Percentiles rank a stretch among this genome's conserved stretches.
Conservation (phyloP, 35 echinoderm and acorn worm species). For the Eucidaris tribuloides region DNA sequence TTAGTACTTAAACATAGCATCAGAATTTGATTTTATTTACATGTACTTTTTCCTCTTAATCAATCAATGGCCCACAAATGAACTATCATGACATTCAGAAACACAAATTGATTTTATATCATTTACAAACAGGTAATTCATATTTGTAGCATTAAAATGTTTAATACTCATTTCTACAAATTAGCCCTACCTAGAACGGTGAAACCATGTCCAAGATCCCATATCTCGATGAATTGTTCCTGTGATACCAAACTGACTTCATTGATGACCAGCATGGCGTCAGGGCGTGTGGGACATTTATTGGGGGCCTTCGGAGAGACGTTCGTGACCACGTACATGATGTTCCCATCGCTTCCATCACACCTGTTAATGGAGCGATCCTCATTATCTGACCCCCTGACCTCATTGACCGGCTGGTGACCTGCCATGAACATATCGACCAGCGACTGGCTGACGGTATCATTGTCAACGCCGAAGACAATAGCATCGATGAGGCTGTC, state of each 20-base stretch:
- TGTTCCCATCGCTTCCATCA: not conserved
- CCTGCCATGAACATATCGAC: too few species aligned
- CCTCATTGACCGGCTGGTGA: too few species aligned
- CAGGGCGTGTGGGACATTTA: constrained; percentile 40
- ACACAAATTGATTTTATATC: too few species aligned
- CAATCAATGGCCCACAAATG: too few species aligned
- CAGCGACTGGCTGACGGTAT: too few species aligned
- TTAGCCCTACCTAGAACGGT: constrained; percentile 78
- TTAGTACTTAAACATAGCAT: too few species aligned
- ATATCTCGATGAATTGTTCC: constrained; percentile 86
- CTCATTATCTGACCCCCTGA: not conserved
- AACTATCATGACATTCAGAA: too few species aligned
- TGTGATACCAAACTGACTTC: constrained; percentile 60
- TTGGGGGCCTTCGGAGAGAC: constrained; percentile 72
- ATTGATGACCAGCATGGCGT: constrained; percentile 71
- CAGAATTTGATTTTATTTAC: too few species aligned
- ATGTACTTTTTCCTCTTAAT: too few species aligned
- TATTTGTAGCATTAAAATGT: too few species aligned
- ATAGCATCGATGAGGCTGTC: constrained; percentile 61
- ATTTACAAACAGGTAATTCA: too few species aligned
- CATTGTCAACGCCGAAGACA: constrained; percentile 3
- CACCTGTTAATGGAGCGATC: constrained; percentile 87
- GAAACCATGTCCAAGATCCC: constrained; percentile 77
- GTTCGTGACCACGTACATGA: constrained; percentile 23
- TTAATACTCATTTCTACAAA: too few species aligned